Evolutionary conservation across 2,888 invertebrate species (phyloP).

Genomic region (Scaptomyza caliginosa): DNA sequence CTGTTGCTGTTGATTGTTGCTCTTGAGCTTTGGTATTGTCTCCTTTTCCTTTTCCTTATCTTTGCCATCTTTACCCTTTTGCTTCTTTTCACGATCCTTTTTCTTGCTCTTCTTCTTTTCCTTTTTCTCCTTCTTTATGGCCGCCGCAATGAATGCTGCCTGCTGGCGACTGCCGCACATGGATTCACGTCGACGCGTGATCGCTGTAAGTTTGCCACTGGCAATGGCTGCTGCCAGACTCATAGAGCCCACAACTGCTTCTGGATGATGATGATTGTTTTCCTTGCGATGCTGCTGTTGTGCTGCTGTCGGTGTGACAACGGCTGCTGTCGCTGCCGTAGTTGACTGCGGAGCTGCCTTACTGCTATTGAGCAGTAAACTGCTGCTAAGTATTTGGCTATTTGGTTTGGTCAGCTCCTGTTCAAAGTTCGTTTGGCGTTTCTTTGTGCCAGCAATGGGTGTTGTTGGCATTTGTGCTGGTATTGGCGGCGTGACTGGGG

Average conservation of each 20-base stretch:
- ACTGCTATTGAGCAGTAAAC: slow-evolving; percentile 61
- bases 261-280: slow-evolving; percentile 56
- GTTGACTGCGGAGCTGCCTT: slow-evolving; percentile 33
- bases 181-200: slow-evolving; percentile 68
- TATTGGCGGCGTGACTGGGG: slow-evolving; percentile 31
- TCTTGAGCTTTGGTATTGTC: slow-evolving; percentile 36
- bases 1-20: slow-evolving; percentile 28
- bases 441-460: slow-evolving; percentile 59
- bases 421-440: slow-evolving; percentile 85
- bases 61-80: slow-evolving; percentile 43
- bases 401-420: slow-evolving; percentile 77
- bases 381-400: slow-evolving; percentile 69
- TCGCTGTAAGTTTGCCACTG: slow-evolving; percentile 63
- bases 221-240: slow-evolving; percentile 64
- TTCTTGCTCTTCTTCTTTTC: slow-evolving; percentile 66
- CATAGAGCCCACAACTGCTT: slow-evolving; percentile 28
- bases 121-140: slow-evolving; percentile 67
- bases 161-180: slow-evolving; percentile 69
- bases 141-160: slow-evolving; percentile 56
- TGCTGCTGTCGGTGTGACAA: slow-evolving; percentile 7
- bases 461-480: slow-evolving; percentile 34
- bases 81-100: slow-evolving; percentile 58
- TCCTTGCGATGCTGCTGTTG: slow-evolving; percentile 67
- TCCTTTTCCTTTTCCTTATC: slow-evolving; percentile 39
- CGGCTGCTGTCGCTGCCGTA: slow-evolving; percentile 9